Base-by-base conservation (phyloP, 2,113 vertebrate genomes). In the Dryoscopus gambensis region DNA sequence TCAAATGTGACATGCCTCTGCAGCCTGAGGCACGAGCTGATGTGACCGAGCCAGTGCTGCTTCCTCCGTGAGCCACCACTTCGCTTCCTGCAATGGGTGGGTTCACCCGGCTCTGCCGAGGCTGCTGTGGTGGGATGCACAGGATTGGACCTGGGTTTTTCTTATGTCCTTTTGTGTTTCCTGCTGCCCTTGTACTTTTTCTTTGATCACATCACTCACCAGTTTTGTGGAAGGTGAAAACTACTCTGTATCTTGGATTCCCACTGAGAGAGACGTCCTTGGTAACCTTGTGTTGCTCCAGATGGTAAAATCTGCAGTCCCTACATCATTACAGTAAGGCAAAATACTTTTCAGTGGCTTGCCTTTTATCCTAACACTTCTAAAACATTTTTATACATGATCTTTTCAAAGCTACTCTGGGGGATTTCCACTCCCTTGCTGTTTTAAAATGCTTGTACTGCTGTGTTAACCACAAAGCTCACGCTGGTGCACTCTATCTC, bases 351-450 rank as follows among this genome's bases (percentile, higher is more conserved):
- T 62, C 56, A 64, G 27, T 74, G 77, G 31, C 63, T 91, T 79
- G 52, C 55, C 47, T 90, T 89, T 82, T 73, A 69, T 92, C 74
- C 78, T 81, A 60, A 33, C 40, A 4, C 83, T 89, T 88, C 49
- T 53, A 53, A 94, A 87, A 84, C 62, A 5, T 90, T 95, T 95
- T 86, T 46, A 92, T 85, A 78, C 21, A 0, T 94, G 93, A 84
- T 93, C 69, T 96, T 96, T 97, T 86, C 88, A 79, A 92, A 82
- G 88, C 93, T 94, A 16, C 9, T 9, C 40, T 75, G 65, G 96
- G 96, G 96, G 92, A 96, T 96, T 97, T 97, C 96, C 96, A 42
- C 92, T 89, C 88, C 57, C 92, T 93, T 76, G 76, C 96, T 69
- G 60, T 15, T 92, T 95, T 94, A 96, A 94, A 96, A 70, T 60